Percentiles rank a stretch among this genome's conserved stretches.
Conservation (phyloP, 2,113 vertebrate species). For the Notothenia coriiceps region DNA sequence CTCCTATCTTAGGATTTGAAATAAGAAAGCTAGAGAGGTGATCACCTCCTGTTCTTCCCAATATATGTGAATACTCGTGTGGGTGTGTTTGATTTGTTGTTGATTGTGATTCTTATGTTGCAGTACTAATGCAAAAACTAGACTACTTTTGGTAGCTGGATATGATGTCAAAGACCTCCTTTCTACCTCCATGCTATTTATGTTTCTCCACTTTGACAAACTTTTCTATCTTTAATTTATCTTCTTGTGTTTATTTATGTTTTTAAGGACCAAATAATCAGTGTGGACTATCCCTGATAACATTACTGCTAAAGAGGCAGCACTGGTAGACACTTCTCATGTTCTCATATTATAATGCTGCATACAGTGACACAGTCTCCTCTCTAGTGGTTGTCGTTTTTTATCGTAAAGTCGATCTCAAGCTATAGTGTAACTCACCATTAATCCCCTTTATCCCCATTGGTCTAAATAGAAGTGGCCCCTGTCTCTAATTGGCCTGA, state of each 20-base stretch:
- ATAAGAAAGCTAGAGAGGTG: background rate
- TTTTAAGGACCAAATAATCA: slow-evolving; percentile 66
- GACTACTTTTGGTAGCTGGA: slow-evolving; percentile 49
- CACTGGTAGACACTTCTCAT: too few species aligned
- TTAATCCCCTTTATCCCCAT: background rate
- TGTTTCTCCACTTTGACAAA: background rate
- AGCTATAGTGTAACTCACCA: background rate
- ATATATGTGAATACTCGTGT: slow-evolving; percentile 53
- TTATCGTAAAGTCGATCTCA: too few species aligned
- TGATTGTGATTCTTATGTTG: slow-evolving; percentile 40
- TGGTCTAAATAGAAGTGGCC: too few species aligned
- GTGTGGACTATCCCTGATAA: background rate
- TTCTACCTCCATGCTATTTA: slow-evolving; percentile 47
- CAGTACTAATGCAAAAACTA: slow-evolving; percentile 57
- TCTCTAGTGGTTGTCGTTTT: too few species aligned
- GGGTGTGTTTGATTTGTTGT: slow-evolving; percentile 34
- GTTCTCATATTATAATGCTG: too few species aligned
- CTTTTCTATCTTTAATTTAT: background rate
- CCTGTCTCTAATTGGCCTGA: background rate
- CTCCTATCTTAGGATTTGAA: background rate
- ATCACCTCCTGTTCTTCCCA: slow-evolving; percentile 46
- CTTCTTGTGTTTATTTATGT: slow-evolving; percentile 13
- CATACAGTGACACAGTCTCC: too few species aligned
- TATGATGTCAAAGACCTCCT: slow-evolving; percentile 51
- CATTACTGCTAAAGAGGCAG: too few species aligned